A percentile compares a stretch with the other conserved stretches of the same genome.
Evolutionary conservation across 2,113 vertebrate genomes (phyloP).

Genomic region (Loxodonta africana): DNA sequence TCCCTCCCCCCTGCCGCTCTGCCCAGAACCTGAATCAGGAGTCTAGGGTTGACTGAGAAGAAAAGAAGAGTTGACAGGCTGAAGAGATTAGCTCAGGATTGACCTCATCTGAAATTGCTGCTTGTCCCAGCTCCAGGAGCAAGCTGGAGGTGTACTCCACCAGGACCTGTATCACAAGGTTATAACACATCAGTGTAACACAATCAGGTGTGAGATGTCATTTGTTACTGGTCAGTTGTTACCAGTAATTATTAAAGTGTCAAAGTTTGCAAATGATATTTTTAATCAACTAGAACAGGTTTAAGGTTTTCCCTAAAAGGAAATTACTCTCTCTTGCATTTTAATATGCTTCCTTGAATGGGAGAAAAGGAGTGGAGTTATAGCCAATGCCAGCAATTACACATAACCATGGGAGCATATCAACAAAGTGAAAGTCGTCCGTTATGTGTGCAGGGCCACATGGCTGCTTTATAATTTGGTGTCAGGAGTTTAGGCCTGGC

Average conservation of each 20-base stretch:
- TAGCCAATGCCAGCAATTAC: no score
- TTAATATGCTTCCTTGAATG: background rate
- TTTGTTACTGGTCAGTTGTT: background rate
- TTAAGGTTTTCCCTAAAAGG: background rate
- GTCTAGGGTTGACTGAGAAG: background rate
- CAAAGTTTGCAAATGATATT: background rate
- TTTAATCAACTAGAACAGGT: background rate
- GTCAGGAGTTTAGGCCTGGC: background rate
- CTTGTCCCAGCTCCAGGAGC: background rate
- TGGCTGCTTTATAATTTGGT: background rate
- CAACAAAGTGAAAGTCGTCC: background rate
- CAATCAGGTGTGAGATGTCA: background rate
- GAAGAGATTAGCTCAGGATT: background rate
- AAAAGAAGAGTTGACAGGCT: background rate
- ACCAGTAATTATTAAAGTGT: background rate
- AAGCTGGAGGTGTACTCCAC: background rate
- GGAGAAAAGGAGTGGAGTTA: background rate
- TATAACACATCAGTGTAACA: background rate
- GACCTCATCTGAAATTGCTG: background rate
- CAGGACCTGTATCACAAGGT: background rate
- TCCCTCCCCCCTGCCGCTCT: background rate
- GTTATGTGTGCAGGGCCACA: rapidly evolving
- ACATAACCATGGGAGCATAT: background rate
- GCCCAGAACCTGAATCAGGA: background rate
- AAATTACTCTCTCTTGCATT: background rate